Evolutionary conservation across 1,140 invertebrate species (phyloP).

Genomic region (Penaeus chinensis): DNA sequence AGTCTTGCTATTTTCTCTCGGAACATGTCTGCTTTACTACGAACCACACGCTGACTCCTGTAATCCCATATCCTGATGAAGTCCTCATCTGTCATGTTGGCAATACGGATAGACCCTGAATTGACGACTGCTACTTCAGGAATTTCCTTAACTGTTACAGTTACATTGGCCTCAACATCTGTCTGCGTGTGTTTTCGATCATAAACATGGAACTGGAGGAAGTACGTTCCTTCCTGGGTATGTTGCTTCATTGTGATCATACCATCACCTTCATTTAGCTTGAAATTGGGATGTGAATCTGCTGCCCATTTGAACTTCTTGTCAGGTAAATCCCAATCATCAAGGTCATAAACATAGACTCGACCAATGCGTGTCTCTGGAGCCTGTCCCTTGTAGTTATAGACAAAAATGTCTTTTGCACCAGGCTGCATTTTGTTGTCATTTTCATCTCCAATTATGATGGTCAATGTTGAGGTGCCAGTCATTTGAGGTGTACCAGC

Average conservation of each 20-base stretch:
- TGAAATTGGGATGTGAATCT: conserved; percentile 84
- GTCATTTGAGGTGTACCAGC: conserved; percentile 92
- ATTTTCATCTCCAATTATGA: conserved; percentile 94
- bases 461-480: conserved; percentile 85
- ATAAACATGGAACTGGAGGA: conserved; percentile 91
- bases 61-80: conserved; percentile 96
- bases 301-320: conserved; percentile 94
- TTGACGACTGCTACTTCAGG: conserved; percentile 95
- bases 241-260: conserved; percentile 95
- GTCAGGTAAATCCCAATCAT: conserved; percentile 97
- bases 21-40: conserved; percentile 90
- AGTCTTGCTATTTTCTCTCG: conserved; percentile 82
- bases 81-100: conserved; percentile 95
- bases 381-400: conserved; percentile 83
- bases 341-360: conserved; percentile 95
- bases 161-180: conserved; percentile 80
- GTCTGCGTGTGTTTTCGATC: conserved; percentile 92
- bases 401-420: conserved; percentile 95
- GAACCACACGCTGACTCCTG: conserved; percentile 82
- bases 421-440: conserved; percentile 98
- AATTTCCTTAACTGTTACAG: conserved; percentile 91
- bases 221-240: conserved; percentile 83
- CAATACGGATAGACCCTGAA: conserved; percentile 92
- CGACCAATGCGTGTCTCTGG: conserved; percentile 88
- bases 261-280: conserved; percentile 89